Evolutionary conservation across 2,888 invertebrate species (phyloP).

Genomic region (Thereva nobilitata): DNA sequence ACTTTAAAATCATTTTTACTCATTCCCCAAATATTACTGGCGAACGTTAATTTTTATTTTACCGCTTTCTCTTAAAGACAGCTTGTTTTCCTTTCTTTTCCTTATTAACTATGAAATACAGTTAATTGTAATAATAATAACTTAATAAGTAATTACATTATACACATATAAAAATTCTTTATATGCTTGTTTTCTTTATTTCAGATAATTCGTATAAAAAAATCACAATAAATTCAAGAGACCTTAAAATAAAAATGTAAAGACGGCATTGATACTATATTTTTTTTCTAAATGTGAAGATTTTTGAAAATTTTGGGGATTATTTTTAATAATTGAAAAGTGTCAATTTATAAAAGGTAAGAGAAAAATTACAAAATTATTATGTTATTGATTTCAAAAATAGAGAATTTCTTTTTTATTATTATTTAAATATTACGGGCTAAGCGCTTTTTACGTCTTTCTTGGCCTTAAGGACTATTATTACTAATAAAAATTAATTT

Average conservation of each 20-base stretch:
- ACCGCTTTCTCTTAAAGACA: too few species aligned
- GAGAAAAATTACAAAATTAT: neutral
- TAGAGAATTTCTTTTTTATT: too few species aligned
- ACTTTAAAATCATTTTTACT: too few species aligned
- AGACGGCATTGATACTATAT: constrained; percentile 13
- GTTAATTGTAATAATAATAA: constrained; percentile 6
- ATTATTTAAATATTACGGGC: too few species aligned
- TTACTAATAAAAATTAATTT: too few species aligned
- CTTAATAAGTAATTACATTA: constrained; percentile 9
- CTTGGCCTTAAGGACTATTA: too few species aligned
- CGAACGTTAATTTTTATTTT: too few species aligned
- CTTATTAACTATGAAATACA: constrained; percentile 24
- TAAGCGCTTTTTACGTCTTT: too few species aligned
- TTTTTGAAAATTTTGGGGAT: neutral
- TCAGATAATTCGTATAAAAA: constrained; percentile 34
- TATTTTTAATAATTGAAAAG: neutral
- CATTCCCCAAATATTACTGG: too few species aligned
- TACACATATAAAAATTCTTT: constrained; percentile 21
- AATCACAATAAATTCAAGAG: constrained; percentile 27
- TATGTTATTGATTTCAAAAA: neutral
- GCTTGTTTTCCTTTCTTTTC: neutral
- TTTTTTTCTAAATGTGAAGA: neutral
- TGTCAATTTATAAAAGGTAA: neutral
- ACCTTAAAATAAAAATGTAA: constrained; percentile 25
- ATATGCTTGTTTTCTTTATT: constrained; percentile 17